Evolutionary conservation across 2,797 vertebrate species (phyloP), one percentile per base, ranked within the genome.

Genomic region (Aphelocoma californica): DNA sequence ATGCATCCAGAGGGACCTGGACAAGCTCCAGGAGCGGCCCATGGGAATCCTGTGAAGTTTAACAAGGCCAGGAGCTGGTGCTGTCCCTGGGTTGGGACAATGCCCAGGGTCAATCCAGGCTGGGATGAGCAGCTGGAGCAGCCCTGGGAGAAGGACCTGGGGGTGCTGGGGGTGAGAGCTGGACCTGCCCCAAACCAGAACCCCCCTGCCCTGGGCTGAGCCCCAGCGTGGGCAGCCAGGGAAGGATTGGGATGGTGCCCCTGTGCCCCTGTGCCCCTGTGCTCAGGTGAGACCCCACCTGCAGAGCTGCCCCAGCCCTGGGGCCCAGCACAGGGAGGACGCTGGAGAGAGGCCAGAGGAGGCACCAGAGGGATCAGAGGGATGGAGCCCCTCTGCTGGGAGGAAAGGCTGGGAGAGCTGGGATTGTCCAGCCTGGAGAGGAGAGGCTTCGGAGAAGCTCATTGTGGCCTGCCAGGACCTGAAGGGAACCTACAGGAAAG

Each of bases 31-130:
- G 28, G n/a, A 7, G 51, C 0, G 18, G 42, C 28, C 29, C 64
- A 3, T 1, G 34, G 62, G 42, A 23, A 4, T 2, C 34, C 4
- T 1, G 3, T 0, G 28, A 2, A 2, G 24, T 29, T 42, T 3
- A 3, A 2, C 62, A 5, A 2, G 23, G 28, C n/a, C 62, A 5
- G 34, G 77, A 11, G 23, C 64, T n/a, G 62, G 11, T 15, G 40
- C n/a, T 45, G 61, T 5, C n/a, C 38, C 34, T 25, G 34, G 24
- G 34, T 12, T 7, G 7, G 56, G 56, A 24, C 34, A 25, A 4
- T 5, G 24, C 36, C 50, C 5, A 8, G 51, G 8, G 5, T 2
- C 40, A 19, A 3, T 9, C 62, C 23, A 11, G 51, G 42, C 61
- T 54, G 61, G 40, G 26, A 44, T 14, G 20, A 48, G 42, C 26